phyloP scores from a whole-genome alignment of 2,888 invertebrate species.

The Pyralis farinalis region DNA sequence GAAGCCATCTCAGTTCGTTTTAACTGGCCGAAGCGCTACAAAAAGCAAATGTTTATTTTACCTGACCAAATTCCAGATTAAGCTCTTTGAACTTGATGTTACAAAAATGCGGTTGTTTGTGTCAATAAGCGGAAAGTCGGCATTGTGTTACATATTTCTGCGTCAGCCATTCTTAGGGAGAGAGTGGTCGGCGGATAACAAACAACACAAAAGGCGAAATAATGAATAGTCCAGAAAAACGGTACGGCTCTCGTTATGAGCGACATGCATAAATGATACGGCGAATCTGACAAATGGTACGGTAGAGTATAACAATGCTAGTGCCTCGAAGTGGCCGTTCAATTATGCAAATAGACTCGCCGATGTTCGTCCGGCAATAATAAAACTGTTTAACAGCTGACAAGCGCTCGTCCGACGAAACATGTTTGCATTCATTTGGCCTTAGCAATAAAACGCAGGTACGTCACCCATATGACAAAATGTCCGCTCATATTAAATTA shows the following conservation, averaged over 20 bases:
- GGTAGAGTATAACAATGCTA: conserved; percentile 79
- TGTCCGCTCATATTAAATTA: conserved; percentile 76
- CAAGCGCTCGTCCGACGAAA: conserved; percentile 58
- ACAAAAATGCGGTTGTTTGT: conserved; percentile 61
- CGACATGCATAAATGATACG: conserved; percentile 78
- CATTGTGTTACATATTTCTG: conserved; percentile 56
- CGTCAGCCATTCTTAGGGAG: conserved; percentile 50
- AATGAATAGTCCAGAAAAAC: conserved; percentile 77
- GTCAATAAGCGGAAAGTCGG: conserved; percentile 53
- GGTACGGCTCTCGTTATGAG: conserved; percentile 69
- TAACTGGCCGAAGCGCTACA: conserved; percentile 44
- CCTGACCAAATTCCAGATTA: conserved; percentile 67
- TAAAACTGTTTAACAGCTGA: conserved; percentile 80
- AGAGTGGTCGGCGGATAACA: conserved; percentile 57
- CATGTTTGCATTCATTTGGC: conserved; percentile 65
- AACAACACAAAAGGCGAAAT: conserved; percentile 71
- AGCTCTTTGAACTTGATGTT: conserved; percentile 59
- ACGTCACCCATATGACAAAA: conserved; percentile 64
- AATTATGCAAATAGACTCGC: conserved; percentile 80
- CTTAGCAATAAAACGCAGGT: conserved; percentile 71
- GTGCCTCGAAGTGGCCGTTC: conserved; percentile 78
- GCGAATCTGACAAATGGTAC: conserved; percentile 79
- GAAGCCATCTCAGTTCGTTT: conserved; percentile 20
- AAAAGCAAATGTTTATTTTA: conserved; percentile 59
- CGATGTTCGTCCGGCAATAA: conserved; percentile 74